Percentiles rank a stretch among this genome's conserved stretches.
Conservation (phyloP, 2,888 invertebrate genomes). For the Microctonus aethiopoides region DNA sequence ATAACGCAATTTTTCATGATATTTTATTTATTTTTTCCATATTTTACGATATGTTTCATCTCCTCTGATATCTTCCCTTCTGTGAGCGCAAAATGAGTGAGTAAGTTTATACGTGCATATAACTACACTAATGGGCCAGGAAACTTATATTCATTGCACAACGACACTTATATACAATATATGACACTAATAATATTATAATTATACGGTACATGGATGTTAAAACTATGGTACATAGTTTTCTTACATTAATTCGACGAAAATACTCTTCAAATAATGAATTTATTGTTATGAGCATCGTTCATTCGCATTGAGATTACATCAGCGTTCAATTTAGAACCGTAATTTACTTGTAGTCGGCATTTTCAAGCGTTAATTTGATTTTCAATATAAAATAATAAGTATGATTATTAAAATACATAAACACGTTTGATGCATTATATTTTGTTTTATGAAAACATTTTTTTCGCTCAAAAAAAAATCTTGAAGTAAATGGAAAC, state of each 20-base stretch:
- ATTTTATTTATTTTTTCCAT: not conserved
- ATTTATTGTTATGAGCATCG: conserved; percentile 48
- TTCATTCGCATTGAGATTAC: conserved; percentile 30
- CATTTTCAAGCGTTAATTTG: no score
- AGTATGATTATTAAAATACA: not conserved
- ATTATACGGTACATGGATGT: conserved; percentile 49
- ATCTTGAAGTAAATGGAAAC: not conserved
- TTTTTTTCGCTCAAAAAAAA: not conserved
- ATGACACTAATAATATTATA: conserved; percentile 59
- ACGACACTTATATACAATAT: conserved; percentile 36
- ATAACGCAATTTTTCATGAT: not conserved
- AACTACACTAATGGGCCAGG: not conserved
- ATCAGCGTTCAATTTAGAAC: not conserved
- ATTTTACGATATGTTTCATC: not conserved
- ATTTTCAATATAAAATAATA: no score
- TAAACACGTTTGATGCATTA: no score
- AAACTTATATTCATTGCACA: conserved; percentile 6
- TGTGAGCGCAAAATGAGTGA: not conserved
- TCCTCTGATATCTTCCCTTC: not conserved
- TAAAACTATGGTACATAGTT: conserved; percentile 29
- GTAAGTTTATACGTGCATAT: not conserved
- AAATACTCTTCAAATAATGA: conserved; percentile 47
- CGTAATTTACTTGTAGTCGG: no score
- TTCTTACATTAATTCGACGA: conserved; percentile 28
- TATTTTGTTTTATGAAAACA: no score